These are phyloP conservation scores for Oxyteleia sp. DNA, from an alignment of 2,888 invertebrate genomes.

Conservation along the genomic window DNA sequence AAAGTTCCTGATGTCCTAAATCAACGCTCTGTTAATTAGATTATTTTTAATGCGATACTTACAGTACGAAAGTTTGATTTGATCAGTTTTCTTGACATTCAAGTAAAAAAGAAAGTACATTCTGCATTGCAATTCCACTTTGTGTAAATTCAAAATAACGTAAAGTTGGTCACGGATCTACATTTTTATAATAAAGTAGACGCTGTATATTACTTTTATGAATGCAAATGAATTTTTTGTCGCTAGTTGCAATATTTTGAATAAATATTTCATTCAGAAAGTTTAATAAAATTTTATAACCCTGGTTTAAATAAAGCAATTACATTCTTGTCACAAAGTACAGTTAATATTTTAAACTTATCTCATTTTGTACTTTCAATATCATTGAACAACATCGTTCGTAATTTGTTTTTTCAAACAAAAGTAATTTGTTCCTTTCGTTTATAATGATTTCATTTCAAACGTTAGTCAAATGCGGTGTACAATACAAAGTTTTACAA, in stretches of 20 bases:
- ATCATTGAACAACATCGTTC: constrained; percentile 13
- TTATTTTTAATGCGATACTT: no score
- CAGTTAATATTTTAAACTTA: constrained; percentile 53
- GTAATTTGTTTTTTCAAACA: constrained; percentile 17
- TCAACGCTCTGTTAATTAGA: no score
- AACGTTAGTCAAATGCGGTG: constrained; percentile 7
- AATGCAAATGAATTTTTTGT: constrained; percentile 35
- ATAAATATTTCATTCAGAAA: constrained; percentile 43
- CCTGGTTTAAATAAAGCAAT: constrained; percentile 22
- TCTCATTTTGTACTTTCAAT: constrained; percentile 48
- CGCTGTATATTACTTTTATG: constrained; percentile 10
- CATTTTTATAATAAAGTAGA: constrained; percentile 33
- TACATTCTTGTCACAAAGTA: constrained; percentile 42
- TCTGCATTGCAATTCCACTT: constrained; percentile 21
- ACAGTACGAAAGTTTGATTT: no score
- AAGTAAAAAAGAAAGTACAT: no score
- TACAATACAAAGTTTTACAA: constrained; percentile 6
- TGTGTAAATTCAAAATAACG: constrained; percentile 15
- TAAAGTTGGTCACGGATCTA: constrained; percentile 2
- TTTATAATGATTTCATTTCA: constrained; percentile 10
- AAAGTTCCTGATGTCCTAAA: neutral
- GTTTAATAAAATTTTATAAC: constrained; percentile 48
- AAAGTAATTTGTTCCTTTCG: constrained; percentile 30
- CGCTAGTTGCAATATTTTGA: constrained; percentile 16
- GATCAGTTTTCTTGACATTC: neutral